Percentiles rank a stretch among this genome's conserved stretches.
Evolutionary conservation across 2,113 vertebrate genomes (phyloP).

Genomic region (Butastur rufipennis): DNA sequence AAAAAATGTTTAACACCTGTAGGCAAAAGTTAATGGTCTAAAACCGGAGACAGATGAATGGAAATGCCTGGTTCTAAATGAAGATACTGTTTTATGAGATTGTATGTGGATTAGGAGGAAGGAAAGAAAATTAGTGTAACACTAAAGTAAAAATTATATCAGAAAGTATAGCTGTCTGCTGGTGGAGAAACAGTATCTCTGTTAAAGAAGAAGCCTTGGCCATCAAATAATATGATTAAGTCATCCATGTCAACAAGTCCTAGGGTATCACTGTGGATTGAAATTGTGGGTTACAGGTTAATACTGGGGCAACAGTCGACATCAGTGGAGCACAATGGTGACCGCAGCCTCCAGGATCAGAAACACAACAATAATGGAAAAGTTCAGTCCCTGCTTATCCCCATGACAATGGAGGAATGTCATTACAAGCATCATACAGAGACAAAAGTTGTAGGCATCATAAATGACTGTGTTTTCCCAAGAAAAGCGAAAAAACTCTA

Average conservation of each 20-base stretch:
- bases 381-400: background rate
- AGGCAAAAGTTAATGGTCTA: background rate
- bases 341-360: background rate
- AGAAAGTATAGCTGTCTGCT: background rate
- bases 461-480: background rate
- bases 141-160: background rate
- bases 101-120: background rate
- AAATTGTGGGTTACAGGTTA: background rate
- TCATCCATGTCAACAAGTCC: background rate
- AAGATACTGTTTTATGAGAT: background rate
- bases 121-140: background rate
- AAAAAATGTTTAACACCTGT: background rate
- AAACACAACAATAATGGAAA: background rate
- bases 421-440: background rate
- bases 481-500: background rate
- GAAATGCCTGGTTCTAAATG: background rate
- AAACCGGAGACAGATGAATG: background rate
- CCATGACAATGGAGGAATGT: background rate
- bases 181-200: background rate
- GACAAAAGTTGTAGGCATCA: background rate
- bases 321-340: background rate
- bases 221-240: background rate
- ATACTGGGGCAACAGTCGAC: background rate
- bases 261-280: background rate
- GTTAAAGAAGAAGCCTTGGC: background rate